phyloP scores from a whole-genome alignment of 1,140 invertebrate species.

The Drosophila sulfurigaster region DNA sequence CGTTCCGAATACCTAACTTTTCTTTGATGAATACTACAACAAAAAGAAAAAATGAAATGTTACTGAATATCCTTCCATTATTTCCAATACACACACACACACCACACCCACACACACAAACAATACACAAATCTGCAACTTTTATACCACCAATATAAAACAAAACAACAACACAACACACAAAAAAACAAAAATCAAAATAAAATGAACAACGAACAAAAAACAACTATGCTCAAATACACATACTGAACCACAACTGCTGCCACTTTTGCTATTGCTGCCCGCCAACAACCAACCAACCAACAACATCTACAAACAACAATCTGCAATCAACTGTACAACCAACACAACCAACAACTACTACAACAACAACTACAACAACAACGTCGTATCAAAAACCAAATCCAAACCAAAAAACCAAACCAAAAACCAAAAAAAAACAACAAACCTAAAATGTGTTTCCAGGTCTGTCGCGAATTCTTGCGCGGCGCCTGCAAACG shows the following conservation, averaged over 20 bases:
- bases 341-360: conserved; percentile 48
- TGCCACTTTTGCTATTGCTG: conserved; percentile 81
- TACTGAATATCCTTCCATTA: conserved; percentile 84
- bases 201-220: conserved; percentile 31
- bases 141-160: conserved; percentile 51
- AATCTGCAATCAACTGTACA: conserved; percentile 59
- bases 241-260: conserved; percentile 74
- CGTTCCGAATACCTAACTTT: conserved; percentile 70
- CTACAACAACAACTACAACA: conserved; percentile 43
- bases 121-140: conserved; percentile 51
- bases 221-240: conserved; percentile 51
- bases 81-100: conserved; percentile 69
- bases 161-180: conserved; percentile 45
- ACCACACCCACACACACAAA: conserved; percentile 51
- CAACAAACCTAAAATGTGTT: conserved; percentile 49
- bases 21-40: conserved; percentile 67
- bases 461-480: conserved; percentile 99
- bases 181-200: conserved; percentile 32
- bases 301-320: conserved; percentile 57
- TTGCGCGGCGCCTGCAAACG: conserved; percentile 98
- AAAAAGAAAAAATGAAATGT: conserved; percentile 74
- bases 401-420: conserved; percentile 39
- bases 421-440: conserved; percentile 42
- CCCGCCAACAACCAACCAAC: conserved; percentile 61
- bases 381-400: conserved; percentile 38